phyloP scores from a whole-genome alignment of 30 jellyfish, hydroid and myxozoan genomes.

The Haliclystus octoradiatus region DNA sequence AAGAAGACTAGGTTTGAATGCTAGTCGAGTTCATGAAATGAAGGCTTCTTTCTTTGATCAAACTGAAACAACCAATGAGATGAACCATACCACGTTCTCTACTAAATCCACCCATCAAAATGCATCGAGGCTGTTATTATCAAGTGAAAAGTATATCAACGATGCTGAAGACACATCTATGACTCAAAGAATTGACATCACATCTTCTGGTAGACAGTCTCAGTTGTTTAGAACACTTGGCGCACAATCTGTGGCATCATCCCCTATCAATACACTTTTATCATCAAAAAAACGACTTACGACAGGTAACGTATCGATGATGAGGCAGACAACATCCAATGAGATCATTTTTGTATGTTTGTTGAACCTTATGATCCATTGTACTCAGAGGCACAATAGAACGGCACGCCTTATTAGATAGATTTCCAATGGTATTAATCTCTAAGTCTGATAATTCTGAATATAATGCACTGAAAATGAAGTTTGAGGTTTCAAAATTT shows the following conservation, averaged over 20 bases:
- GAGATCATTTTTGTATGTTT: too few species aligned
- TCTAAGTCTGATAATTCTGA: too few species aligned
- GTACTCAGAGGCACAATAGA: too few species aligned
- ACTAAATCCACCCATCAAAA: background rate
- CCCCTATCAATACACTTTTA: background rate
- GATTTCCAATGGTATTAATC: too few species aligned
- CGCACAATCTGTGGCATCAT: background rate
- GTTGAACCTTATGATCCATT: too few species aligned
- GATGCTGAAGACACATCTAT: background rate
- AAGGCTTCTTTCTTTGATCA: slow-evolving; percentile 65
- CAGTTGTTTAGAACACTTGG: background rate
- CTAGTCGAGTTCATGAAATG: slow-evolving; percentile 83
- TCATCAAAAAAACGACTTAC: background rate
- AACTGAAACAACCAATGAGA: slow-evolving; percentile 40
- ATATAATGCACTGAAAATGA: too few species aligned
- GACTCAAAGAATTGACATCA: background rate
- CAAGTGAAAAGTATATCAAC: background rate
- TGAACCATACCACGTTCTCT: background rate
- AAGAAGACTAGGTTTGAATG: slow-evolving; percentile 22
- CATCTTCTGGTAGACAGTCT: background rate
- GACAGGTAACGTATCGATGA: too few species aligned
- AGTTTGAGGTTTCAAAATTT: too few species aligned
- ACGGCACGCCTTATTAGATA: too few species aligned
- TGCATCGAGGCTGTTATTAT: background rate
- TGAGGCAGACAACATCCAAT: too few species aligned